Percentiles rank a stretch among this genome's conserved stretches.
Evolutionary conservation across 2,888 invertebrate genomes (phyloP).

Genomic region (Bedellia somnulentella): DNA sequence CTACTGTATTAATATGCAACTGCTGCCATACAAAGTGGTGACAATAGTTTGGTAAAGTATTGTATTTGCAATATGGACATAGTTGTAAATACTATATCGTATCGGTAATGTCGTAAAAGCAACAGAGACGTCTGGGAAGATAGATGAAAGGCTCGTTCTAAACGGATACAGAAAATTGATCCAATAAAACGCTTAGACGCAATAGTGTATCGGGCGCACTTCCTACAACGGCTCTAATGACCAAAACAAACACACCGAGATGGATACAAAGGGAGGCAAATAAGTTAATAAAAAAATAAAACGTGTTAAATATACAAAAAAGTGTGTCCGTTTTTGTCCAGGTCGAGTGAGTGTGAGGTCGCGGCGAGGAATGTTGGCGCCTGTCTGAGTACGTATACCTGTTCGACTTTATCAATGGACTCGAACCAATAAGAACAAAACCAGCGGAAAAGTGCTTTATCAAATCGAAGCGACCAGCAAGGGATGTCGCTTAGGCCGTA

Average conservation of each 20-base stretch:
- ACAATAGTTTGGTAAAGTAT: no score
- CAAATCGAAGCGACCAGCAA: slow-evolving; percentile 49
- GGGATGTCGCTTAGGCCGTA: slow-evolving; percentile 36
- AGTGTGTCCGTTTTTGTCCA: slow-evolving; percentile 55
- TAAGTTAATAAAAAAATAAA: slow-evolving; percentile 49
- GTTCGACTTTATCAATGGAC: slow-evolving; percentile 58
- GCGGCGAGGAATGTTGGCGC: slow-evolving; percentile 60
- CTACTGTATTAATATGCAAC: no score
- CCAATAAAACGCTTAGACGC: slow-evolving; percentile 58
- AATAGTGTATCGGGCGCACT: slow-evolving; percentile 55
- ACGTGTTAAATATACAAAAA: slow-evolving; percentile 41
- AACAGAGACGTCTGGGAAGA: no score
- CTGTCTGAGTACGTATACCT: slow-evolving; percentile 61
- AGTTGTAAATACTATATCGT: no score
- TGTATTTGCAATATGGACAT: no score
- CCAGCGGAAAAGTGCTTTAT: slow-evolving; percentile 46
- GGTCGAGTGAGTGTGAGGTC: slow-evolving; percentile 58
- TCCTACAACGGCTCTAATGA: slow-evolving; percentile 54
- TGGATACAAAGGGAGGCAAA: slow-evolving; percentile 50
- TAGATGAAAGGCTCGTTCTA: no score
- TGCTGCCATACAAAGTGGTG: no score
- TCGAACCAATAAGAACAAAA: slow-evolving; percentile 47
- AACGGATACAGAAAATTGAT: slow-evolving; percentile 50
- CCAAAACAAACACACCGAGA: slow-evolving; percentile 54
- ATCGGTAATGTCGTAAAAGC: no score